Evolutionary conservation across 2,113 vertebrate species (phyloP).

Genomic region (Parus major): DNA sequence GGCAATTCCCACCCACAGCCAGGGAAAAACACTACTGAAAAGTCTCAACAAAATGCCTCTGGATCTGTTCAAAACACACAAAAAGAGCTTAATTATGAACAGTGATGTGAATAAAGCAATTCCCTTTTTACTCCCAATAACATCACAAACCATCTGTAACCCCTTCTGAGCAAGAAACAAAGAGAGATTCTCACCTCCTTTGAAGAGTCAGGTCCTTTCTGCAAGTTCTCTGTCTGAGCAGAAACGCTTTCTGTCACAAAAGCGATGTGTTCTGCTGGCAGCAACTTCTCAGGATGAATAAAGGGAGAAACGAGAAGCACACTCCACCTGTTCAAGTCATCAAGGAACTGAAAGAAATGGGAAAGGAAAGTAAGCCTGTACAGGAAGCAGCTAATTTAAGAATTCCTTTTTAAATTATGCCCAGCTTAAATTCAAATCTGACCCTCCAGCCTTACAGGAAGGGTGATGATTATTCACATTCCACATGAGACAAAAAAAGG

Average conservation of each 20-base stretch:
- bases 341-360: constrained; percentile 76
- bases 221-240: constrained; percentile 48
- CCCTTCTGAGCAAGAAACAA: not conserved
- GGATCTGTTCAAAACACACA: not conserved
- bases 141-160: not conserved
- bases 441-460: not conserved
- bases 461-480: not conserved
- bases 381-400: not conserved
- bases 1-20: not conserved
- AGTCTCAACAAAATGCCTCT: not conserved
- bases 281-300: constrained; percentile 42
- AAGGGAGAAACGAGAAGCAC: constrained; percentile 75
- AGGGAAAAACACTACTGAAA: not conserved
- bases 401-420: not conserved
- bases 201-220: constrained; percentile 24
- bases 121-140: not conserved
- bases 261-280: constrained; percentile 78
- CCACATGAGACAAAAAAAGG: not conserved
- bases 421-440: not conserved
- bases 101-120: not conserved
- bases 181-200: constrained; percentile 76
- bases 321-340: constrained; percentile 89
- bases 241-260: constrained; percentile 89
- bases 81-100: not conserved
- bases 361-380: not conserved